These are phyloP conservation scores for Nymphalis polychloros DNA, from an alignment of 2,888 invertebrate genomes.

Conservation along the genomic window DNA sequence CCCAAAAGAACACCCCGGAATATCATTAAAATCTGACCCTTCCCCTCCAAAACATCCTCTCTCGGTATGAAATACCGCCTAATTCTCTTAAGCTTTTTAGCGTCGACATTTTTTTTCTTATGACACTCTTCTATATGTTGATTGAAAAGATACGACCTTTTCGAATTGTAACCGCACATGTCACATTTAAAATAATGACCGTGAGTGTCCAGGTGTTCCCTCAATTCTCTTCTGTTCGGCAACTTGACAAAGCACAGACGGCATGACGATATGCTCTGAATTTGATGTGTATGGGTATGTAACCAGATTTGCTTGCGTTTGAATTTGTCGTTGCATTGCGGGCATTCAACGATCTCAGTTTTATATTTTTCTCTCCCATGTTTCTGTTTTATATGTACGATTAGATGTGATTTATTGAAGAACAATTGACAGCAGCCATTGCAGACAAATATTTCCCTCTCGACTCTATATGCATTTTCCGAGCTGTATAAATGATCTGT, in stretches of 20 bases:
- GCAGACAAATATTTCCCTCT: conserved; percentile 59
- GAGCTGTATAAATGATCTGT: conserved; percentile 53
- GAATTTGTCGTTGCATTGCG: conserved; percentile 46
- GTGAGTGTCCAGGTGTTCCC: conserved; percentile 50
- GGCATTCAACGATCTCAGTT: conserved; percentile 43
- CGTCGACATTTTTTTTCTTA: background rate
- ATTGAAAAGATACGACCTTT: conserved; percentile 39
- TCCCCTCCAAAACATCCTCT: conserved; percentile 5
- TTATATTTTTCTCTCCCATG: conserved; percentile 33
- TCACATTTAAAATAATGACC: conserved; percentile 46
- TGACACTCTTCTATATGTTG: conserved; percentile 47
- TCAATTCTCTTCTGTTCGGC: conserved; percentile 31
- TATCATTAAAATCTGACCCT: conserved; percentile 27
- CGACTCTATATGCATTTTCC: conserved; percentile 46
- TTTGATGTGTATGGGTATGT: conserved; percentile 51
- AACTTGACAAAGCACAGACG: conserved; percentile 52
- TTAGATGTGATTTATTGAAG: conserved; percentile 58
- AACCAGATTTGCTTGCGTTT: conserved; percentile 41
- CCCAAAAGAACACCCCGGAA: conserved; percentile 48
- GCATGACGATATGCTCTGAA: conserved; percentile 49
- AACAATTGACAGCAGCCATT: conserved; percentile 53
- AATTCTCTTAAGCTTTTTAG: background rate
- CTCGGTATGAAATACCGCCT: conserved; percentile 36
- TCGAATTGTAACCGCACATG: conserved; percentile 47
- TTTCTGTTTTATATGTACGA: conserved; percentile 44